These are phyloP conservation scores for Corella eumyota DNA, from an alignment of 23 tunicate genomes.

Conservation along the genomic window DNA sequence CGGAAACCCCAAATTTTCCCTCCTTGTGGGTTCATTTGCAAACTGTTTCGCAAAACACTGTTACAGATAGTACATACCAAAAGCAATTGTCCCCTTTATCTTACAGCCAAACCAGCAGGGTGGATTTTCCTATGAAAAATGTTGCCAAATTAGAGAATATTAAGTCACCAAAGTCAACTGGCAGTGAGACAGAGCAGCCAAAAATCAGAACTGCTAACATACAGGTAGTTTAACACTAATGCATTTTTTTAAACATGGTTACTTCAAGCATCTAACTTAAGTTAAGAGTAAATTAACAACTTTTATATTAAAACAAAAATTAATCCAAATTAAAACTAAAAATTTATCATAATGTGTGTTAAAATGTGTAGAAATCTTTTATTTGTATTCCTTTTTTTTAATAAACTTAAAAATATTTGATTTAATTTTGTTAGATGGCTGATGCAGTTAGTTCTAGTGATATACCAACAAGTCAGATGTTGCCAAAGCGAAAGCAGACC, in stretches of 20 bases:
- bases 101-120: too few species aligned
- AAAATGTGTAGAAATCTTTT: not conserved
- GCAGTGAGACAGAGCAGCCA: conserved; percentile 52
- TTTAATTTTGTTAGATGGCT: conserved; percentile 26
- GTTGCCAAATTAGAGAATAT: not conserved
- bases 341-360: not conserved
- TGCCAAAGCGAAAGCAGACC: conserved; percentile 17
- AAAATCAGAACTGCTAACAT: conserved; percentile 24
- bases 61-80: not conserved
- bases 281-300: not conserved
- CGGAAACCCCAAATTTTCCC: conserved; percentile 1
- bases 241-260: too few species aligned
- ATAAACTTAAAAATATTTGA: not conserved
- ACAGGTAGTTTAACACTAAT: conserved; percentile 43
- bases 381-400: not conserved
- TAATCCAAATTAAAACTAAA: not conserved
- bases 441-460: conserved; percentile 31
- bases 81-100: not conserved
- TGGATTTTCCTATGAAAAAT: too few species aligned
- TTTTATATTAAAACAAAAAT: not conserved
- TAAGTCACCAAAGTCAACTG: conserved; percentile 23
- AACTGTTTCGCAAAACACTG: not conserved
- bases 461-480: not conserved
- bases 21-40: conserved; percentile 13
- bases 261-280: too few species aligned